Evolutionary conservation across 2,888 invertebrate species (phyloP), one percentile per base, ranked within the genome.

Genomic region (Hypena proboscidalis): DNA sequence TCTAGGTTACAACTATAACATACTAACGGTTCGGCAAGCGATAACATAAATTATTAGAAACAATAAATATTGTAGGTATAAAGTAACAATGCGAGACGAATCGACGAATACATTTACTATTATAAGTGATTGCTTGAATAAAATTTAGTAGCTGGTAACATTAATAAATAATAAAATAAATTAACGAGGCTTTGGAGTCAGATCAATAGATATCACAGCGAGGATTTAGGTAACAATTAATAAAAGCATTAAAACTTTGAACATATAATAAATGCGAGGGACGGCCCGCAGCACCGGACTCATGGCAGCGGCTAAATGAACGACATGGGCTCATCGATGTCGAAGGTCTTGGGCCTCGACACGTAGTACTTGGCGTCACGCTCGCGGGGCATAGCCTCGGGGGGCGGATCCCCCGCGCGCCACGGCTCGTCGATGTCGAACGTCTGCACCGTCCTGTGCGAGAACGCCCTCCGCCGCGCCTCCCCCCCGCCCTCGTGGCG

Each of bases 281-380:
- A 17, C 15, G 29, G 3, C 9, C 7, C 9, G 10, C n/a, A 2
- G n/a, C 5, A 8, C 5, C 6, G 11, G 2, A 11, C 19, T 0
- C 13, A 7, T 3, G 5, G 8, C 14, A 11, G 32, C 14, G 36
- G 11, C 54, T 69, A 77, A 3, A 61, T 52, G 52, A 59, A 63
- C 8, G 48, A 23, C 32, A 92, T 82, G 17, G 93, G 93, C 67
- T 92, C 90, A 82, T 93, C 93, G 46, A 93, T 92, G 69, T 92
- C 82, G 74, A 85, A 93, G 4, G 92, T 93, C 62, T 85, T 84
- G 14, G 92, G 90, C 1, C 90, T 89, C 44, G 91, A 80, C 53
- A 85, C 72, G 74, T 72, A 79, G 64, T 79, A 82, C 37, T 51
- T 47, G 32, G 69, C 65, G 64, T 79, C 63, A 4, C 37, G 9